Evolutionary conservation across 2,797 vertebrate species (phyloP).

Genomic region (Peromyscus nudipes): DNA sequence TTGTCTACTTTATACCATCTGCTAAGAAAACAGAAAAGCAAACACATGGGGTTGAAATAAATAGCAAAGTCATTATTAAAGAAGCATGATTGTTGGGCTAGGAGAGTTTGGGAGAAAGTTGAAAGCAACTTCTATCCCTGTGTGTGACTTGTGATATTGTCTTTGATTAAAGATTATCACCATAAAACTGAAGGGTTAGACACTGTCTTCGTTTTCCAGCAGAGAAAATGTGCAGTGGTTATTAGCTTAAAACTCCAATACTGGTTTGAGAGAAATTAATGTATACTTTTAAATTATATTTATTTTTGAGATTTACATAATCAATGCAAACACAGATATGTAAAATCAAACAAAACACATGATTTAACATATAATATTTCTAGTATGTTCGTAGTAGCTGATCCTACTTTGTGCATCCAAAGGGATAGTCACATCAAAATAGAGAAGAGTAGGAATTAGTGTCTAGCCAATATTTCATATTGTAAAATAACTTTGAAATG

Average conservation of each 20-base stretch:
- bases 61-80: neutral
- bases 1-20: neutral
- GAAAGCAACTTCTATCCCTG: neutral
- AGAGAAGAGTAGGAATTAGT: neutral
- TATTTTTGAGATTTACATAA: neutral
- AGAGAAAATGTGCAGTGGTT: neutral
- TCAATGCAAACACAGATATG: neutral
- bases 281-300: neutral
- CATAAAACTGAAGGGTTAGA: neutral
- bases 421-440: neutral
- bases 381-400: neutral
- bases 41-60: neutral
- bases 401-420: neutral
- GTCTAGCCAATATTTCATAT: neutral
- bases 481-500: neutral
- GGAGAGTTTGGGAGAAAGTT: neutral
- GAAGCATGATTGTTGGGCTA: neutral
- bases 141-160: neutral
- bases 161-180: neutral
- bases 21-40: constrained; percentile 15
- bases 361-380: neutral
- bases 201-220: neutral
- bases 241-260: neutral
- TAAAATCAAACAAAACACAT: neutral
- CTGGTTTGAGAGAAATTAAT: neutral